Percentiles rank a stretch among this genome's conserved stretches.
Evolutionary conservation across 1,140 invertebrate genomes (phyloP).

Genomic region (Lethocerus indicus): DNA sequence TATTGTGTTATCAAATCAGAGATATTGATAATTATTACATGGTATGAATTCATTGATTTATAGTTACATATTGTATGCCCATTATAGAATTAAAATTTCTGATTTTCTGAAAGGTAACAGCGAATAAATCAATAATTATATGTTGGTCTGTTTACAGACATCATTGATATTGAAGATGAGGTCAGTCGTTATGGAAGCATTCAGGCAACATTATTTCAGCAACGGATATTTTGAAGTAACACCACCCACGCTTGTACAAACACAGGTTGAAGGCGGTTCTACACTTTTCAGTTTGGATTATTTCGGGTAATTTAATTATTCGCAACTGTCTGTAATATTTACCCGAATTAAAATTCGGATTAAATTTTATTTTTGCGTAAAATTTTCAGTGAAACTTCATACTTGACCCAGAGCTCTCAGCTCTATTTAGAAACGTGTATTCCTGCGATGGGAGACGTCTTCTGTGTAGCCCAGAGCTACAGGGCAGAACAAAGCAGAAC

Average conservation of each 20-base stretch:
- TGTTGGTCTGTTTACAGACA: conserved; percentile 38
- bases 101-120: too few species aligned
- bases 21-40: too few species aligned
- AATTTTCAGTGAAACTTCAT: conserved; percentile 63
- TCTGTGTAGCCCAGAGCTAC: conserved; percentile 94
- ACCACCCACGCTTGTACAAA: conserved; percentile 93
- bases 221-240: conserved; percentile 84
- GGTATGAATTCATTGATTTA: too few species aligned
- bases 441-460: conserved; percentile 90
- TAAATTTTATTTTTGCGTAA: conserved; percentile 5
- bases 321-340: background rate
- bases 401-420: conserved; percentile 94
- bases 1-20: too few species aligned
- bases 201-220: conserved; percentile 77
- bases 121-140: too few species aligned
- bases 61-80: too few species aligned
- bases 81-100: too few species aligned
- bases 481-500: conserved; percentile 94
- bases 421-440: conserved; percentile 96
- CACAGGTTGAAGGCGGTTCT: conserved; percentile 93
- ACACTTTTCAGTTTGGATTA: conserved; percentile 93
- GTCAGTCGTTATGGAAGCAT: conserved; percentile 74
- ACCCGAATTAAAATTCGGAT: background rate
- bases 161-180: conserved; percentile 81
- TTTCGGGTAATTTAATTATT: conserved; percentile 51